Base-by-base conservation (phyloP, 2,113 vertebrate species). In the Dromaius novaehollandiae region DNA sequence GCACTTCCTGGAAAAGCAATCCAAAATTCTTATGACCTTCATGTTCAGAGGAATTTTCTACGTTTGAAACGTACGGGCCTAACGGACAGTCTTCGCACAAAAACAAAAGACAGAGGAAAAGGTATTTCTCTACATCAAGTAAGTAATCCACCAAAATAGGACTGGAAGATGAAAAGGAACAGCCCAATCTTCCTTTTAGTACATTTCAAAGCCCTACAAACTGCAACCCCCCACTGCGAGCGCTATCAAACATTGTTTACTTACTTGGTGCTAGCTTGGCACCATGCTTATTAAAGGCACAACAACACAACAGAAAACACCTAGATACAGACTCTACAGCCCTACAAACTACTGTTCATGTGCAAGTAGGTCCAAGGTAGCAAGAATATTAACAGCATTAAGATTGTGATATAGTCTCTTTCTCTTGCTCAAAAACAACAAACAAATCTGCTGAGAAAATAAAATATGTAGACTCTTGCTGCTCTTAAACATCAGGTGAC, bases 211-310 rank as follows among this genome's bases (percentile, higher is more conserved):
- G 50, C 19, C 26, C 74, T 58, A 12, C 24, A 46, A 87, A 53
- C 11, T 15, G 22, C 61, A 82, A 26, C 44, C 8, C 34, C 42
- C 61, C 56, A 17, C 56, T 32, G 30, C 40, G 28, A 68, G 56
- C 13, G 38, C 7, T 65, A 32, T 38, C 10, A 32, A 56, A 12
- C 9, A 25, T 36, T 13, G 3, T 12, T 48, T 85, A 24, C 38
- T 36, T 36, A 34, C 21, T 3, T 2, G 0, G 5, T 75, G 50
- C 50, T 19, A 15, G 6, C 61, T 48, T 63, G 25, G 22, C 46
- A 68, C 20, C 0, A 1, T 11, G 63, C 66, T 66, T 86, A 42
- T 38, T 40, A 24, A 79, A n/a, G 3, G 16, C 46, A 19, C 8
- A 20, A 7, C 13, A 51, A 21, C 36, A 7, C 32, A 75, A 48